phyloP scores from a whole-genome alignment of 2,888 invertebrate genomes.

The Baronia brevicornis region DNA sequence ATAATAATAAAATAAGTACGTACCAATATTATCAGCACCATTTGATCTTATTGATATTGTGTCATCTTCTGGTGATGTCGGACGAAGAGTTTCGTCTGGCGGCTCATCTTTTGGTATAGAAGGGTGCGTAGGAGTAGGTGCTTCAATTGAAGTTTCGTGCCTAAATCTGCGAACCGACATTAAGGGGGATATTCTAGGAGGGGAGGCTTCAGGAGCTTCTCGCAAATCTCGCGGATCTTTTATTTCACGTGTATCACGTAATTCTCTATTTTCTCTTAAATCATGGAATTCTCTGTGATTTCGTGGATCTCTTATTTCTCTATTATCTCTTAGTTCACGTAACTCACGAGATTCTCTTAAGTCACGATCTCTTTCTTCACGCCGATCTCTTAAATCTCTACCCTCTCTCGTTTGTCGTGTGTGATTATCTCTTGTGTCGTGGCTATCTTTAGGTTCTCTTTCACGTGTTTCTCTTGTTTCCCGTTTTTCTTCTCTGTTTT shows the following conservation, averaged over 20 bases:
- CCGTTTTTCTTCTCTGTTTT: slow-evolving; percentile 44
- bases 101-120: slow-evolving; percentile 72
- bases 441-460: slow-evolving; percentile 48
- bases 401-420: slow-evolving; percentile 53
- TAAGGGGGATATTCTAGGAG: slow-evolving; percentile 65
- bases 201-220: slow-evolving; percentile 61
- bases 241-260: slow-evolving; percentile 48
- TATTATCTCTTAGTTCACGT: slow-evolving; percentile 43
- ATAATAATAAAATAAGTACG: slow-evolving; percentile 20
- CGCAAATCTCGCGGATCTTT: slow-evolving; percentile 49
- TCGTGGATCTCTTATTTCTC: slow-evolving; percentile 40
- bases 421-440: slow-evolving; percentile 51
- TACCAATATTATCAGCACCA: slow-evolving; percentile 73
- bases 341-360: slow-evolving; percentile 38
- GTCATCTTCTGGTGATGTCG: slow-evolving; percentile 77
- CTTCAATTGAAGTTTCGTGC: slow-evolving; percentile 50
- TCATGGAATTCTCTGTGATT: slow-evolving; percentile 33
- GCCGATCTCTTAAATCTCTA: slow-evolving; percentile 41
- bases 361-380: slow-evolving; percentile 42
- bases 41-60: slow-evolving; percentile 72
- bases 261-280: slow-evolving; percentile 31
- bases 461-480: slow-evolving; percentile 51
- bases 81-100: slow-evolving; percentile 68
- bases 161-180: slow-evolving; percentile 67
- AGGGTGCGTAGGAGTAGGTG: slow-evolving; percentile 59